phyloP scores from a whole-genome alignment of 2,888 invertebrate genomes.

The Lordiphosa andalusiaca region DNA sequence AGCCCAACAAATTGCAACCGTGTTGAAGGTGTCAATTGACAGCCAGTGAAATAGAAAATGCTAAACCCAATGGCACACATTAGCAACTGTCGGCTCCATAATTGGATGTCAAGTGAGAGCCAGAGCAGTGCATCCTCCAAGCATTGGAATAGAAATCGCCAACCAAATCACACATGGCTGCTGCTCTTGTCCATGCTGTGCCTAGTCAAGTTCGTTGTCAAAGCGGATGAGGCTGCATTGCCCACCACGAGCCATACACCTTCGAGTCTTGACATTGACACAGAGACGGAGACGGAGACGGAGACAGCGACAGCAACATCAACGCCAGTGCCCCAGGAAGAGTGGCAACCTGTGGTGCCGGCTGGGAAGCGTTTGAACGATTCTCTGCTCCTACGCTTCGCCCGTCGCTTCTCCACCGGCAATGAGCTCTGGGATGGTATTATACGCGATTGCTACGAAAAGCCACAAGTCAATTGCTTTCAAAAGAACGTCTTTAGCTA shows the following conservation, averaged over 20 bases:
- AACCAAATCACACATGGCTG: constrained; percentile 36
- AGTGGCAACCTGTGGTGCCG: constrained; percentile 54
- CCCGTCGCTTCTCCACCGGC: constrained; percentile 80
- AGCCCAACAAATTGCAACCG: constrained; percentile 31
- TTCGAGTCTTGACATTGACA: constrained; percentile 20
- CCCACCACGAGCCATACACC: constrained; percentile 38
- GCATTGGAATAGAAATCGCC: constrained; percentile 48
- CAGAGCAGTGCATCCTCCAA: constrained; percentile 56
- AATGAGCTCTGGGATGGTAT: constrained; percentile 88
- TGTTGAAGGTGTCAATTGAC: constrained; percentile 34
- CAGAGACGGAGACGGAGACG: constrained; percentile 17
- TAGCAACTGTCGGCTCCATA: constrained; percentile 41
- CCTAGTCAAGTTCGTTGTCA: constrained; percentile 34
- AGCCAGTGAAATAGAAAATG: constrained; percentile 37
- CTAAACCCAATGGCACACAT: constrained; percentile 24
- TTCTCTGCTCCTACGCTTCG: constrained; percentile 68
- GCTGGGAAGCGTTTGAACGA: constrained; percentile 46
- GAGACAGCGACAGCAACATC: constrained; percentile 17
- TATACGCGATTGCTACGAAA: constrained; percentile 85
- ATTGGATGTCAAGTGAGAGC: constrained; percentile 55
- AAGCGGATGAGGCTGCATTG: constrained; percentile 41
- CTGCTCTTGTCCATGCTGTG: constrained; percentile 32
- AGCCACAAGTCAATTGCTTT: constrained; percentile 87
- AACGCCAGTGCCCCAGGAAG: constrained; percentile 27
- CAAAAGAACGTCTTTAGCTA: constrained; percentile 89